Percentiles rank a stretch among this genome's conserved stretches.
Evolutionary conservation across 2,113 vertebrate genomes (phyloP).

Genomic region (Drymodes brunneopygia): DNA sequence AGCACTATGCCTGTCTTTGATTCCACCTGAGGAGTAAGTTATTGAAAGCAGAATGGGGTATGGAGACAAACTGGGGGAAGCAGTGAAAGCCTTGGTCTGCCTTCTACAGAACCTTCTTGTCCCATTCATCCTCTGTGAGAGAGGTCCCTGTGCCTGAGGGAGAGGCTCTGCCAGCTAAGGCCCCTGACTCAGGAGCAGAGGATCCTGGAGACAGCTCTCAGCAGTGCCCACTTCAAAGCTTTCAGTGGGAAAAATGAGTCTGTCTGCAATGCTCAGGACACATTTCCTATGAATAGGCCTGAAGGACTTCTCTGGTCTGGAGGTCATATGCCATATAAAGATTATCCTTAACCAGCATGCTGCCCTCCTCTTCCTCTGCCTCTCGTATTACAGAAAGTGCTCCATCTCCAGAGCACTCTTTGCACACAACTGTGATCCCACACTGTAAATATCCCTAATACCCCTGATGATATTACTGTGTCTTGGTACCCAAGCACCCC

Average conservation of each 20-base stretch:
- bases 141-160: neutral
- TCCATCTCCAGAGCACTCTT: neutral
- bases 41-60: neutral
- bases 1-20: neutral
- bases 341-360: neutral
- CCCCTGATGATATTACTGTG: neutral
- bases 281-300: neutral
- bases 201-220: neutral
- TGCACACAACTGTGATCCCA: neutral
- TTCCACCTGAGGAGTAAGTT: neutral
- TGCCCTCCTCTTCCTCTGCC: neutral
- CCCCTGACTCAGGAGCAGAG: neutral
- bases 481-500: neutral
- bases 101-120: neutral
- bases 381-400: neutral
- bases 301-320: neutral
- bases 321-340: too few relatives aligned
- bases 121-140: neutral
- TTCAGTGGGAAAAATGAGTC: neutral
- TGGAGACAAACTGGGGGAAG: accelerated
- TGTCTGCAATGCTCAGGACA: neutral
- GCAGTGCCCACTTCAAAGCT: neutral
- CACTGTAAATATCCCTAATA: neutral
- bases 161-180: neutral
- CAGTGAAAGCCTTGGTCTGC: neutral